phyloP scores from a whole-genome alignment of 2,888 invertebrate species.

The Palloptera scutellata region DNA sequence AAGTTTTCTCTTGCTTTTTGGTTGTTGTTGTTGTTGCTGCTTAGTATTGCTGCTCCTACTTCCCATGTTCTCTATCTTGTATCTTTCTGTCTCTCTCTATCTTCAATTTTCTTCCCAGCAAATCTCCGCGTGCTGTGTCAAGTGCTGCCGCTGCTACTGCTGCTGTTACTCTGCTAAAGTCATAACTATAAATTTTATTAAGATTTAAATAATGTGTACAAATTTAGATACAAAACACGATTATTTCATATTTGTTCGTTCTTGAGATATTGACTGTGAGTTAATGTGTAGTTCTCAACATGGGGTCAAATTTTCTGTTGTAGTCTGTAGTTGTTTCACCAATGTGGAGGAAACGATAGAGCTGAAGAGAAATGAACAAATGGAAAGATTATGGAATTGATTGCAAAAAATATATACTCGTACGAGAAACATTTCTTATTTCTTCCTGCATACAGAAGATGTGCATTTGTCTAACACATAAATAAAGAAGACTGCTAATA shows the following conservation, averaged over 20 bases:
- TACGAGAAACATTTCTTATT: no score
- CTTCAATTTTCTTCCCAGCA: not conserved
- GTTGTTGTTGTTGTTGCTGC: no score
- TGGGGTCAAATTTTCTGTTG: slow-evolving; percentile 31
- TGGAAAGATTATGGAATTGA: not conserved
- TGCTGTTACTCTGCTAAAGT: slow-evolving; percentile 34
- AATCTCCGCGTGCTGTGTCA: not conserved
- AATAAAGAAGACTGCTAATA: not conserved
- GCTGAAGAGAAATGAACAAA: not conserved
- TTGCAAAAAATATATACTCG: not conserved
- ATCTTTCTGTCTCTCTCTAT: no score
- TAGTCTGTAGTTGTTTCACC: not conserved
- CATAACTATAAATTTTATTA: slow-evolving; percentile 56
- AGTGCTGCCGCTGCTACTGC: slow-evolving; percentile 12
- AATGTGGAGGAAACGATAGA: not conserved
- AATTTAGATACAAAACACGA: slow-evolving; percentile 44
- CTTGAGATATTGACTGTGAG: not conserved
- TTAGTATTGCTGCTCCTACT: no score
- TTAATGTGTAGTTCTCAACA: slow-evolving; percentile 29
- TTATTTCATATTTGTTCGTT: no score
- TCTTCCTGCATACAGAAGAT: no score
- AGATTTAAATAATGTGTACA: slow-evolving; percentile 49
- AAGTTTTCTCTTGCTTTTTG: not conserved
- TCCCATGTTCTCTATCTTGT: no score
- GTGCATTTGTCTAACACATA: not conserved